Evolutionary conservation across 2,113 vertebrate species (phyloP), one percentile per base, ranked within the genome.

Genomic region (Microtus oregoni): DNA sequence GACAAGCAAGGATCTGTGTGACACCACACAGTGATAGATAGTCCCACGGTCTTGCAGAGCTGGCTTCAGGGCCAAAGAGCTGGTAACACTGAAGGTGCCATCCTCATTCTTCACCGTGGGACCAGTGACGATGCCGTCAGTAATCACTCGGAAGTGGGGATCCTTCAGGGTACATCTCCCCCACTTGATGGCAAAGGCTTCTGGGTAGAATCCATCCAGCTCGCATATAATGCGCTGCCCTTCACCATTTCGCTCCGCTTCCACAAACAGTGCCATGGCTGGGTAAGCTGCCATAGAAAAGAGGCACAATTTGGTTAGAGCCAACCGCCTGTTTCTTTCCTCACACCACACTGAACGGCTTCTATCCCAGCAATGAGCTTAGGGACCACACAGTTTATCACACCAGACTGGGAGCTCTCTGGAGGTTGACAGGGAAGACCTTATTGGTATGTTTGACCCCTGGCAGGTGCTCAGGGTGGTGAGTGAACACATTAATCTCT

Each of bases 261-360:
- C n/a, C 22, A 41, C 79, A 70, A 41, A 89, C 52, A 98, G 32
- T 22, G 0, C 75, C 52, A 30, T 44, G 3, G 8, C 2, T 70
- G 97, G 97, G 7, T 1, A 0, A 97, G 94, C 97, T 98, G 86
- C 26, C 75, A 38, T 7, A 68, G 63, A 41, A 92, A 38, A 97
- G 14, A 96, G 90, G 8, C 79, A 47, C 47, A 70, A 26, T 79
- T 76, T 10, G 19, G 13, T 15, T 32, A 88, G 32, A 9, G 65
- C 14, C 14, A 41, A n/a, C 44, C 7, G 7, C 67, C 24, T 8
- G 78, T 77, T 87, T 86, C 75, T 76, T 14, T 38, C 6, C 7
- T 19, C 22, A 30, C 7, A 38, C 4, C 47, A 55, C 17, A 28
- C 35, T 75, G 30, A 76, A 8, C 41, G 24, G 24, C 75, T 86